Evolutionary conservation across 2,113 vertebrate genomes (phyloP).

Genomic region (Saccopteryx bilineata): DNA sequence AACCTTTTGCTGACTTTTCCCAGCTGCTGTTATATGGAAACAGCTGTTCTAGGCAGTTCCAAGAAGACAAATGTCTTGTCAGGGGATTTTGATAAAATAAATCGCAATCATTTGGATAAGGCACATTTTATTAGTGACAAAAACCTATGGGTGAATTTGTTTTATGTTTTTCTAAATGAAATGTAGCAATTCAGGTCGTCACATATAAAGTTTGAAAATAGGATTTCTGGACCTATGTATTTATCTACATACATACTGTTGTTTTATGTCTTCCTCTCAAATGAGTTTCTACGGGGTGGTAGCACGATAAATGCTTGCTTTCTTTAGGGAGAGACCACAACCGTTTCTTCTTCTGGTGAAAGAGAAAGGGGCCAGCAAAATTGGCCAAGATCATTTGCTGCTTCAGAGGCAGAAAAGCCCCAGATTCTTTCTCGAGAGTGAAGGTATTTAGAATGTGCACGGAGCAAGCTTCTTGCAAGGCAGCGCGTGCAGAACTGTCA

Average conservation of each 20-base stretch:
- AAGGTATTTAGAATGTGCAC: slow-evolving; percentile 53
- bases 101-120: slow-evolving; percentile 39
- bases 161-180: slow-evolving; percentile 1
- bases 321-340: not conserved
- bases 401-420: not conserved
- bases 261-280: not conserved
- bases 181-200: not conserved
- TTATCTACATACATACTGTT: not conserved
- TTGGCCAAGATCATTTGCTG: slow-evolving; percentile 18
- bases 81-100: slow-evolving; percentile 72
- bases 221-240: not conserved
- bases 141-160: not conserved
- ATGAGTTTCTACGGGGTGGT: not conserved
- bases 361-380: slow-evolving; percentile 53
- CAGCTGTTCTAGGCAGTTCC: slow-evolving; percentile 73
- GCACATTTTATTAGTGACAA: slow-evolving; percentile 58
- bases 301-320: not conserved
- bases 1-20: slow-evolving; percentile 5
- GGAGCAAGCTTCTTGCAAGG: slow-evolving; percentile 69
- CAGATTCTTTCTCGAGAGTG: slow-evolving; percentile 52
- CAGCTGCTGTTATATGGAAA: slow-evolving; percentile 31
- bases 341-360: slow-evolving; percentile 14
- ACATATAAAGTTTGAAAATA: not conserved
- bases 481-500: not conserved
- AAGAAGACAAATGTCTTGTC: slow-evolving; percentile 70